phyloP scores from a whole-genome alignment of 1,140 invertebrate species.

The Sesamia nonagrioides region DNA sequence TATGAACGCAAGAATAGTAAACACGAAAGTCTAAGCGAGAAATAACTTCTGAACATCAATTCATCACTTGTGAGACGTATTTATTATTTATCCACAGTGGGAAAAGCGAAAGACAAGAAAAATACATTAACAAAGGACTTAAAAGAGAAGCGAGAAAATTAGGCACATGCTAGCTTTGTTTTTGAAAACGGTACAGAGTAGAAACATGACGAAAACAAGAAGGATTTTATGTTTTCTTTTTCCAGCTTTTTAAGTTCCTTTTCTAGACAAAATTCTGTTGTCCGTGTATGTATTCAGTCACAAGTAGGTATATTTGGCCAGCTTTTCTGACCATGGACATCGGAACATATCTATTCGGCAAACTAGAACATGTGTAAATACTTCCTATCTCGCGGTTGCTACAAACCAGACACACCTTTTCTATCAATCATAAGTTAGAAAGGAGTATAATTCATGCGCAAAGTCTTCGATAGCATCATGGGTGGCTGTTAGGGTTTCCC shows the following conservation, averaged over 20 bases:
- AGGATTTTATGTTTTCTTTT: not conserved
- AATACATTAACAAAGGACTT: slow-evolving; percentile 21
- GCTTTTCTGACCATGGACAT: not conserved
- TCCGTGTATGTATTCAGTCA: too few species aligned
- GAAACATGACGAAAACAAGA: not conserved
- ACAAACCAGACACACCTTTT: slow-evolving; percentile 21
- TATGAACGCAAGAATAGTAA: slow-evolving; percentile 30
- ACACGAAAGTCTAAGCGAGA: slow-evolving; percentile 24
- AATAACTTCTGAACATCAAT: slow-evolving; percentile 33
- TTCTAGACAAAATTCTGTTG: too few species aligned
- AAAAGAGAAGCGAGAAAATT: not conserved
- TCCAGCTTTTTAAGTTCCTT: too few species aligned
- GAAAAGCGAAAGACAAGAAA: slow-evolving; percentile 27
- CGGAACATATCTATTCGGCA: not conserved
- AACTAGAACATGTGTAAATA: not conserved
- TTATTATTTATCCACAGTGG: slow-evolving; percentile 23
- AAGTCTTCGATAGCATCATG: not conserved
- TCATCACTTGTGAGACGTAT: slow-evolving; percentile 21
- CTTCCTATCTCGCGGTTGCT: not conserved
- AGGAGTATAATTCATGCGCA: not conserved
- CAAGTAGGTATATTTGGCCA: too few species aligned
- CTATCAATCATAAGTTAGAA: not conserved
- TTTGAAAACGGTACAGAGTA: slow-evolving; percentile 1
- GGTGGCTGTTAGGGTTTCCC: not conserved
- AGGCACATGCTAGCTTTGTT: not conserved